A percentile compares a stretch with the other conserved stretches of the same genome.
Conservation (phyloP, 2,113 vertebrate species). For the Penelope pileata region DNA sequence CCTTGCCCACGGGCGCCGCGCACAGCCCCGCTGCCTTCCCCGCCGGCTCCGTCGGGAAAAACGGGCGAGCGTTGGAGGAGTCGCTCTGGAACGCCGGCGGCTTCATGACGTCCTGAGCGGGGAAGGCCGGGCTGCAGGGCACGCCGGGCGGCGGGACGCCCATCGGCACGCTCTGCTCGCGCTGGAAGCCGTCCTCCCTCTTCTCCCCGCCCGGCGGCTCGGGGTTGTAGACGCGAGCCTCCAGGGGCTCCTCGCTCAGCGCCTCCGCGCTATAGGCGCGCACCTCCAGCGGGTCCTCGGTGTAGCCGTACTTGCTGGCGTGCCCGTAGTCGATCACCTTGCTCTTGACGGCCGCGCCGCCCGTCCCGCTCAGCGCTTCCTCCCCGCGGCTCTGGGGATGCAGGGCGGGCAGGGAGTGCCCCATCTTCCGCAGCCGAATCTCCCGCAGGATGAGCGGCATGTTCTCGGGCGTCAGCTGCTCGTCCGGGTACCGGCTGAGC, state of each 20-base stretch:
- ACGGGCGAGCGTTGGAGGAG: conserved; percentile 40
- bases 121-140: conserved; percentile 63
- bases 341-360: conserved; percentile 73
- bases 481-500: conserved; percentile 89
- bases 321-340: conserved; percentile 96
- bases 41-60: conserved; percentile 66
- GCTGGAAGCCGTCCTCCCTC: conserved; percentile 70
- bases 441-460: conserved; percentile 91
- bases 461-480: conserved; percentile 91
- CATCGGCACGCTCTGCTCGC: conserved; percentile 43
- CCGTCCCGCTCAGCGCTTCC: conserved; percentile 62
- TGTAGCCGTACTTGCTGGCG: conserved; percentile 85
- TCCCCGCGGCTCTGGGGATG: conserved; percentile 67
- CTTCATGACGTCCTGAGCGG: conserved; percentile 69
- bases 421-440: conserved; percentile 87
- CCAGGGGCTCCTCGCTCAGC: conserved; percentile 70
- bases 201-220: conserved; percentile 59
- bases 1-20: conserved; percentile 28
- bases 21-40: conserved; percentile 71
- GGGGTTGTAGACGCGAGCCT: conserved; percentile 63
- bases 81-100: conserved; percentile 57
- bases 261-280: conserved; percentile 61
- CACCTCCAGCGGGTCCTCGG: conserved; percentile 75
- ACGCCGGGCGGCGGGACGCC: conserved; percentile 14
- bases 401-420: conserved; percentile 49